Conservation (phyloP, 2,888 invertebrate genomes). For the Leptura quadrifasciata region DNA sequence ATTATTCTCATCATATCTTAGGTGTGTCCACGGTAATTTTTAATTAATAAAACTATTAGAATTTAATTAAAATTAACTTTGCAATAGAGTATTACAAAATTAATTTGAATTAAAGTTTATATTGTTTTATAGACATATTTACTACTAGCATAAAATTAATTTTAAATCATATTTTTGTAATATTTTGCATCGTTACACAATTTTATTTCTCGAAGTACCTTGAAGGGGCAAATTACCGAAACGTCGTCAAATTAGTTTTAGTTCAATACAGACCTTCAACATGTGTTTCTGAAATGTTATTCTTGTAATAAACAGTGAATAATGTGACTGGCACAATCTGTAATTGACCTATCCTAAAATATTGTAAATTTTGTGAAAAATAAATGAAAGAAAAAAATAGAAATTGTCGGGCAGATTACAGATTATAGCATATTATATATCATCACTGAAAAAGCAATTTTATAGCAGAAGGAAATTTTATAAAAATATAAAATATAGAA, state of each 20-base stretch:
- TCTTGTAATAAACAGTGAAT: background rate
- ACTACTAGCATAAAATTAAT: too few relatives aligned
- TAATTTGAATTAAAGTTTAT: too few relatives aligned
- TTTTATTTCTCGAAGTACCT: background rate
- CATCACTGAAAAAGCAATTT: too few relatives aligned
- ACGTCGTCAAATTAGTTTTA: background rate
- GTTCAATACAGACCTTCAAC: background rate
- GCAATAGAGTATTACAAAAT: background rate
- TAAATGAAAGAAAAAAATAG: too few relatives aligned
- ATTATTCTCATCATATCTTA: too few relatives aligned
- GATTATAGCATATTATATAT: too few relatives aligned
- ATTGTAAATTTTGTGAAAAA: too few relatives aligned
- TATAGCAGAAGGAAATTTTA: too few relatives aligned
- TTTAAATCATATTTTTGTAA: background rate
- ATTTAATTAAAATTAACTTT: background rate
- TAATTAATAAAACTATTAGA: background rate
- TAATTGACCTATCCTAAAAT: too few relatives aligned
- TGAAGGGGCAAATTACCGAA: slow-evolving; percentile 1
- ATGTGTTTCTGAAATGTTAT: background rate
- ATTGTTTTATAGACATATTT: background rate
- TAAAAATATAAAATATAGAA: too few relatives aligned
- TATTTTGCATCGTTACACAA: background rate
- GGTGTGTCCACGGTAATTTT: background rate
- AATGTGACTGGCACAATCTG: background rate
- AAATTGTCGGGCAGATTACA: too few relatives aligned